phyloP scores from a whole-genome alignment of 2,797 vertebrate species.

The Crypturellus tataupa region DNA sequence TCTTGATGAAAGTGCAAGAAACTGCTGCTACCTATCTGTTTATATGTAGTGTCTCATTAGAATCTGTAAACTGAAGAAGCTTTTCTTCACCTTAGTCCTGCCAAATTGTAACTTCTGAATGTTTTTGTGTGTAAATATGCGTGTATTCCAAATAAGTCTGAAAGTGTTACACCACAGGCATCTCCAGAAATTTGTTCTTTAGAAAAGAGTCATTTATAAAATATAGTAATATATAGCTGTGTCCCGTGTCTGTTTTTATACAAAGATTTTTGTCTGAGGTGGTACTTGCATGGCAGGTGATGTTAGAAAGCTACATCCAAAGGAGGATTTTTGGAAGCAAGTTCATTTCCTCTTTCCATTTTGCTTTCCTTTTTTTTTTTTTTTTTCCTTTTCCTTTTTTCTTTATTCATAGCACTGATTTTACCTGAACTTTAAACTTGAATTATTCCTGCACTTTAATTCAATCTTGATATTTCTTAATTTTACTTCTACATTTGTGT shows the following conservation, averaged over 20 bases:
- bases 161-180: constrained; percentile 81
- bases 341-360: constrained; percentile 38
- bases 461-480: constrained; percentile 68
- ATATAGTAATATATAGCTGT: constrained; percentile 56
- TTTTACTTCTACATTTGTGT: constrained; percentile 66
- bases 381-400: constrained; percentile 47
- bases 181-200: constrained; percentile 32
- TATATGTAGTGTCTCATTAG: constrained; percentile 80
- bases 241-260: constrained; percentile 58
- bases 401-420: constrained; percentile 79
- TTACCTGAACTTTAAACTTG: constrained; percentile 82
- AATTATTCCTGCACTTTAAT: constrained; percentile 84
- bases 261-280: constrained; percentile 69
- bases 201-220: constrained; percentile 28
- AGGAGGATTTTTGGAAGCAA: constrained; percentile 70
- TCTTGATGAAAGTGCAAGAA: constrained; percentile 82
- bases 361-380: constrained; percentile 47
- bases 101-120: constrained; percentile 82
- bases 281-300: constrained; percentile 68
- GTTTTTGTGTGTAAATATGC: constrained; percentile 84
- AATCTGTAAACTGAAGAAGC: constrained; percentile 79
- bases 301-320: constrained; percentile 81
- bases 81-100: constrained; percentile 82
- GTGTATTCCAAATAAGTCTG: constrained; percentile 90
- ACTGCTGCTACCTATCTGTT: constrained; percentile 86